Percentiles rank a stretch among this genome's conserved stretches.
Conservation (phyloP, 2,888 invertebrate species). For the Lochmaea crataegi region DNA sequence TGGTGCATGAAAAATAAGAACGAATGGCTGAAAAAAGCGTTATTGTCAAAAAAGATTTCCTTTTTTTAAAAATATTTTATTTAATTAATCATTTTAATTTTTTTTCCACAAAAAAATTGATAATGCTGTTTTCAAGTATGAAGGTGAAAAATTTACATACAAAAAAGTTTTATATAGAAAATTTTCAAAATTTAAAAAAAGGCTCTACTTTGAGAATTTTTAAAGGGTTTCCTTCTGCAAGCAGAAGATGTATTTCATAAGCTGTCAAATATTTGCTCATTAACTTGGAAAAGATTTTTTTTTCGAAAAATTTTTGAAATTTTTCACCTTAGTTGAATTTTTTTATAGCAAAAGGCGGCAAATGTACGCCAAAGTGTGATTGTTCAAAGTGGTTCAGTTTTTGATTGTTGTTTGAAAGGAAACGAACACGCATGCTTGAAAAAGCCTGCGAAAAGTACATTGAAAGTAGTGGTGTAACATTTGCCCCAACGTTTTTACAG, state of each 20-base stretch:
- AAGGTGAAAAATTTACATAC: conserved; percentile 49
- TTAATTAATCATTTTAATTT: conserved; percentile 30
- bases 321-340: conserved; percentile 48
- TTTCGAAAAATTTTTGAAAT: conserved; percentile 28
- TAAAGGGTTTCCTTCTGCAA: too few relatives aligned
- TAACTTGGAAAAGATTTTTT: conserved; percentile 8
- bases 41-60: not conserved
- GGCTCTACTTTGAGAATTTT: not conserved
- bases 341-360: conserved; percentile 38
- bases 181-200: conserved; percentile 16
- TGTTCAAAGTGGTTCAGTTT: conserved; percentile 45
- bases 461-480: conserved; percentile 59
- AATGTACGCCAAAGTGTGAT: conserved; percentile 59
- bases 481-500: conserved; percentile 59
- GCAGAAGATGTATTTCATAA: too few relatives aligned
- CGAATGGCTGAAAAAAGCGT: conserved; percentile 29
- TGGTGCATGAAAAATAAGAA: conserved; percentile 35
- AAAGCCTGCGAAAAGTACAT: conserved; percentile 44
- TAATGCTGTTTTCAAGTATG: conserved; percentile 51
- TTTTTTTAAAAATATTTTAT: conserved; percentile 17
- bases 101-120: conserved; percentile 15
- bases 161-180: not conserved
- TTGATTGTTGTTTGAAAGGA: conserved; percentile 47
- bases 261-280: too few relatives aligned
- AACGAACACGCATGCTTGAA: conserved; percentile 47